A percentile compares a stretch with the other conserved stretches of the same genome.
phyloP scores from a whole-genome alignment of 2,113 vertebrate genomes.

The Pelusios castaneus region DNA sequence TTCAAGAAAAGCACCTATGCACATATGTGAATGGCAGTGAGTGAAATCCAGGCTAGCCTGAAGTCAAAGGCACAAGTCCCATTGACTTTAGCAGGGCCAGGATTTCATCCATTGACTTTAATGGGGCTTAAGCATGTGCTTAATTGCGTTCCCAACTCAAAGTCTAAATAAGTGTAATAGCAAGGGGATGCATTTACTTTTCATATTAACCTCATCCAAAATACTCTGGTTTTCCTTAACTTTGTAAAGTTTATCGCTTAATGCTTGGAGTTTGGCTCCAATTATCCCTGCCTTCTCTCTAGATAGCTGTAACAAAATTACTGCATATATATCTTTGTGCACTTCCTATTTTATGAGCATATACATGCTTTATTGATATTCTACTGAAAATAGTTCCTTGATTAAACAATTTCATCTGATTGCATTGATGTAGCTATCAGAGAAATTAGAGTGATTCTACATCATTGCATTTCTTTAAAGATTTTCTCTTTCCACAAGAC shows the following conservation, averaged over 20 bases:
- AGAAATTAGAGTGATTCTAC: conserved; percentile 31
- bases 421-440: neutral
- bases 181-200: neutral
- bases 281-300: neutral
- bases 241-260: neutral
- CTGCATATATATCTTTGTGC: neutral
- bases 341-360: conserved; percentile 4
- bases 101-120: neutral
- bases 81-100: neutral
- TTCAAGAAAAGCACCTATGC: neutral
- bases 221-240: neutral
- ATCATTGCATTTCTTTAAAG: conserved; percentile 19
- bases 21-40: neutral
- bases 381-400: neutral
- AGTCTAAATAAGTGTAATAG: neutral
- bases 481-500: conserved; percentile 9
- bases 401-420: conserved; percentile 31
- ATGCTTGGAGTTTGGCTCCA: neutral
- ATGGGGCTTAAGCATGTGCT: neutral
- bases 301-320: neutral
- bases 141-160: accelerated
- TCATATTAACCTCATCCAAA: neutral
- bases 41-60: neutral
- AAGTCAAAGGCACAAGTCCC: neutral
- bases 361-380: conserved; percentile 12